phyloP scores from a whole-genome alignment of 2,888 invertebrate genomes.

The Phorcus lineatus region DNA sequence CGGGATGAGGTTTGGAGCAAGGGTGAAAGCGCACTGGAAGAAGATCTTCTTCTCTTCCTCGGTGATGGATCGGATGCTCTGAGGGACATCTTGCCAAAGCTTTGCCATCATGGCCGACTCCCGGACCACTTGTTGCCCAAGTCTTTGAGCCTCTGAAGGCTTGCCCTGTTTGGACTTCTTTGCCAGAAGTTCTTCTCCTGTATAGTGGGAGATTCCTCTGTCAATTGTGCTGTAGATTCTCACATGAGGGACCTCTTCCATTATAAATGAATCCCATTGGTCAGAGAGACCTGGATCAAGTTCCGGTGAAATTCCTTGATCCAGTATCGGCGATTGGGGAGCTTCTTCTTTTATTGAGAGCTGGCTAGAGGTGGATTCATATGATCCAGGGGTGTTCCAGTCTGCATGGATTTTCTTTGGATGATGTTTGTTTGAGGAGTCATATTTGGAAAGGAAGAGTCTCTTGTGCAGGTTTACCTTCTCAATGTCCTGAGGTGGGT shows the following conservation, averaged over 20 bases:
- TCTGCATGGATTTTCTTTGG: not conserved
- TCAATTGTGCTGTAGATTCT: conserved; percentile 1
- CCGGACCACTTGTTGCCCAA: not conserved
- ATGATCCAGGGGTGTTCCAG: not conserved
- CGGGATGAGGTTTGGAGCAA: not conserved
- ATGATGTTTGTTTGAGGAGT: not conserved
- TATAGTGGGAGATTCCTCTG: not conserved
- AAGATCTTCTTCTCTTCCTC: not conserved
- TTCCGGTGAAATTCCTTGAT: too few species aligned
- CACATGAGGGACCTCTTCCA: not conserved
- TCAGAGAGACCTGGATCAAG: not conserved
- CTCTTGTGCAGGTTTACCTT: not conserved
- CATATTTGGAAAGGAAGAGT: not conserved
- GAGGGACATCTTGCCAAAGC: not conserved
- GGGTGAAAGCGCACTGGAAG: not conserved
- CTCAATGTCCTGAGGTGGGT: not conserved
- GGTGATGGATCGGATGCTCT: not conserved
- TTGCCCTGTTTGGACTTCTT: not conserved
- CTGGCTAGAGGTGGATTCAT: not conserved
- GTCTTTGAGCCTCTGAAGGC: not conserved
- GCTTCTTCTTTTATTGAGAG: not conserved
- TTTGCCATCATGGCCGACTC: not conserved
- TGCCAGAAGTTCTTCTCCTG: not conserved
- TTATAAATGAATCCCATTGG: not conserved
- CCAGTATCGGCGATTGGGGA: not conserved